Evolutionary conservation across 2,797 vertebrate species (phyloP).

Genomic region (Acestrorhynchus altus): DNA sequence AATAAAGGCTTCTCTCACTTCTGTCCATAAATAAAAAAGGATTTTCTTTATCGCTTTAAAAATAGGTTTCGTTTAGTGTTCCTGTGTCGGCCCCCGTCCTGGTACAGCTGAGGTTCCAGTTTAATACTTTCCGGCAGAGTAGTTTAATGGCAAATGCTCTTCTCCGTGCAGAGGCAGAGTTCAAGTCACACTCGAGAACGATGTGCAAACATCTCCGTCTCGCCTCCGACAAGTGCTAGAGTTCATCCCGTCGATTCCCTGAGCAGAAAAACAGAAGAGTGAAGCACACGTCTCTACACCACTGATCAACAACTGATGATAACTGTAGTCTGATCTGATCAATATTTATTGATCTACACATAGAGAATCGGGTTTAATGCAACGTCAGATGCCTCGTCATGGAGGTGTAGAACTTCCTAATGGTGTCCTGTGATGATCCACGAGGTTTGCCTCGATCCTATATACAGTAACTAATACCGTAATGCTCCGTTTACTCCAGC

Average conservation of each 20-base stretch:
- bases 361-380: too few relatives aligned
- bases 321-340: too few relatives aligned
- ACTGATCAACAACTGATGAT: too few relatives aligned
- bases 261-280: conserved; percentile 30
- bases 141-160: conserved; percentile 63
- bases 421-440: too few relatives aligned
- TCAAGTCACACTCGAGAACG: conserved; percentile 68
- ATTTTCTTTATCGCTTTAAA: conserved; percentile 54
- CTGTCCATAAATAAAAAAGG: conserved; percentile 52
- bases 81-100: conserved; percentile 13
- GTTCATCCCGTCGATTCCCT: conserved; percentile 88
- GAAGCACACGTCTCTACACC: too few relatives aligned
- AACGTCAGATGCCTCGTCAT: too few relatives aligned
- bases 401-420: too few relatives aligned
- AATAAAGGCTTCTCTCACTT: conserved; percentile 34
- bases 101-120: conserved; percentile 45
- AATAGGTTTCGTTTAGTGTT: conserved; percentile 41
- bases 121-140: conserved; percentile 58
- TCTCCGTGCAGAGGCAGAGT: conserved; percentile 55
- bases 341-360: too few relatives aligned
- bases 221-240: conserved; percentile 77
- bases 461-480: too few relatives aligned
- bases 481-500: too few relatives aligned
- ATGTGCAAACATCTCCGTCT: conserved; percentile 60
- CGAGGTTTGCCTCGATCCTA: too few relatives aligned